Evolutionary conservation across 2,888 invertebrate genomes (phyloP).

Genomic region (Meghimatium bilineatum): DNA sequence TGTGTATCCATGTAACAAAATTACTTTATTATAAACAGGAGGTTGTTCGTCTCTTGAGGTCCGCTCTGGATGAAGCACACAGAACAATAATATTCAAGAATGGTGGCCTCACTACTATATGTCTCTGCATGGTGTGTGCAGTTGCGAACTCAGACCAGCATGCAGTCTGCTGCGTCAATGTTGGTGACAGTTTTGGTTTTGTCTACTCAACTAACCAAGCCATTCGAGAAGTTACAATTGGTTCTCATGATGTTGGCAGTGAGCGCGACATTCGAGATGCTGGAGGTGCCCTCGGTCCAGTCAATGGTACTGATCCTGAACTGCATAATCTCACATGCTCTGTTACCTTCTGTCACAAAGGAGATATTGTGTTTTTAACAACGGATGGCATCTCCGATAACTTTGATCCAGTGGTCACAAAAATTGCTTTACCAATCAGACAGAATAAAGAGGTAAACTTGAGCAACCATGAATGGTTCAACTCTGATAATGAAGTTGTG

Average conservation of each 20-base stretch:
- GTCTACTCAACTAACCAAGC: conserved; percentile 85
- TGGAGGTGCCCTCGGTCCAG: conserved; percentile 90
- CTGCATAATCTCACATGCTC: conserved; percentile 90
- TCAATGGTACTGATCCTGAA: conserved; percentile 88
- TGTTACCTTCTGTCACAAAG: conserved; percentile 86
- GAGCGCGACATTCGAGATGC: conserved; percentile 93
- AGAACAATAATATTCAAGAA: conserved; percentile 89
- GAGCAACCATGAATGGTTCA: conserved; percentile 48
- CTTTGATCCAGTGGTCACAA: conserved; percentile 93
- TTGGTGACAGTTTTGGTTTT: conserved; percentile 92
- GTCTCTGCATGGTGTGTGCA: conserved; percentile 84
- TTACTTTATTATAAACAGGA: conserved; percentile 78
- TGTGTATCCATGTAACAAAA: too few relatives aligned
- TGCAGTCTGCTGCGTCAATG: conserved; percentile 90
- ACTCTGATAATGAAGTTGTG: conserved; percentile 40
- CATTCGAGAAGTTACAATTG: conserved; percentile 86
- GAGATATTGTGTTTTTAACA: conserved; percentile 90
- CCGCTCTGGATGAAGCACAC: conserved; percentile 90
- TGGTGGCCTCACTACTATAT: conserved; percentile 86
- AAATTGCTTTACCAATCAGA: conserved; percentile 82
- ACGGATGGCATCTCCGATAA: conserved; percentile 94
- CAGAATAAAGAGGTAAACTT: conserved; percentile 53
- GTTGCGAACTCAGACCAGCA: conserved; percentile 79
- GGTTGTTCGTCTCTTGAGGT: conserved; percentile 86
- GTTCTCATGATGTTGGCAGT: conserved; percentile 88